Percentiles rank a stretch among this genome's conserved stretches.
These are phyloP conservation scores for Tiliqua scincoides DNA, from an alignment of 2,113 vertebrate species.

Conservation along the genomic window DNA sequence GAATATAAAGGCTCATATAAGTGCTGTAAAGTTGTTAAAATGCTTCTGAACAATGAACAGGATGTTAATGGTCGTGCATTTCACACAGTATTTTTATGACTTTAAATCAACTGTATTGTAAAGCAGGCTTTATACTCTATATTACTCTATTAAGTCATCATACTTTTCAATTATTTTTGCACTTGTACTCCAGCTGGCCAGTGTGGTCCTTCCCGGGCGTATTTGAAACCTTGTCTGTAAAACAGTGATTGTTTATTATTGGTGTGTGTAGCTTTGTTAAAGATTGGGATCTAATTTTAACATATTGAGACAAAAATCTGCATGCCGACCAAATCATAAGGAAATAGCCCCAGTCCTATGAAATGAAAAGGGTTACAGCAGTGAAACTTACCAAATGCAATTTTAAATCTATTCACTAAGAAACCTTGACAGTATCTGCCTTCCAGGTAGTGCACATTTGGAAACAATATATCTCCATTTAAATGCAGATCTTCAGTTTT, in stretches of 20 bases:
- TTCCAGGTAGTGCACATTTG: slow-evolving; percentile 74
- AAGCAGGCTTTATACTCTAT: slow-evolving; percentile 64
- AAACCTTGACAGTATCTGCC: slow-evolving; percentile 78
- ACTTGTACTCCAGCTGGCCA: slow-evolving; percentile 73
- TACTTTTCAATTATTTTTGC: slow-evolving; percentile 80
- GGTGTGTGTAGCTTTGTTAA: slow-evolving; percentile 48
- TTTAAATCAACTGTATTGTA: slow-evolving; percentile 81
- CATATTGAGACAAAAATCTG: slow-evolving; percentile 66
- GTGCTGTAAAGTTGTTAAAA: slow-evolving; percentile 65
- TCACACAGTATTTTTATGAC: slow-evolving; percentile 80
- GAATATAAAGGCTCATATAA: slow-evolving; percentile 69
- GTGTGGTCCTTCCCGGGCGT: slow-evolving; percentile 62
- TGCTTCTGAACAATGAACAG: slow-evolving; percentile 80
- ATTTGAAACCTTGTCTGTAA: slow-evolving; percentile 65
- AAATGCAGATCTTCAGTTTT: slow-evolving; percentile 81
- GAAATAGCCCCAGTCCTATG: slow-evolving; percentile 49
- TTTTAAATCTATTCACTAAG: slow-evolving; percentile 71
- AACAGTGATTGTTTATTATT: slow-evolving; percentile 66
- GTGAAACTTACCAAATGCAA: slow-evolving; percentile 69
- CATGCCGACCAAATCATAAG: slow-evolving; percentile 48
- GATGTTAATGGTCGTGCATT: slow-evolving; percentile 74
- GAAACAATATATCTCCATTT: slow-evolving; percentile 80
- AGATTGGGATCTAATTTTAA: slow-evolving; percentile 67
- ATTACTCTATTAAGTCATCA: slow-evolving; percentile 78
- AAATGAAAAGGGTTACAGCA: slow-evolving; percentile 55